These are phyloP conservation scores for Gortyna flavago DNA, from an alignment of 2,888 invertebrate genomes.

Conservation along the genomic window DNA sequence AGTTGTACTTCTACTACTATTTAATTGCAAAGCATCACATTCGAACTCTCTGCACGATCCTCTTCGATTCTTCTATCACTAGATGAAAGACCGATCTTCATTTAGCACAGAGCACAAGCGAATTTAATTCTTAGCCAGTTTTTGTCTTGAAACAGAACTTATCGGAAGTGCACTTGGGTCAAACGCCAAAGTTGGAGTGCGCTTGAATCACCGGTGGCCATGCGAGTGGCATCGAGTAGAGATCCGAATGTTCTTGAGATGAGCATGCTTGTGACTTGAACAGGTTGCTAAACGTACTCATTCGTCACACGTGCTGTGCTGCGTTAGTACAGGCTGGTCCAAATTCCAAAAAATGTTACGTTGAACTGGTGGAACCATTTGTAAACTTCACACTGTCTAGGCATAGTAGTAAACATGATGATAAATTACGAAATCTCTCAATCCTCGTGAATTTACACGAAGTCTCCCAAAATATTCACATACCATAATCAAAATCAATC, in stretches of 20 bases:
- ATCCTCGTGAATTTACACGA: background rate
- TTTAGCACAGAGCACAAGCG: background rate
- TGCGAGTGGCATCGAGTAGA: constrained; percentile 38
- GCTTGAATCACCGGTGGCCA: constrained; percentile 29
- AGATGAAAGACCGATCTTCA: background rate
- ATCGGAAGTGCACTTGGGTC: constrained; percentile 29
- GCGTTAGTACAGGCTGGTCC: background rate
- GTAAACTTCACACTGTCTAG: background rate
- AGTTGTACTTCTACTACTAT: background rate
- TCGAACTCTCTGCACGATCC: background rate
- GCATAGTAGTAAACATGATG: background rate
- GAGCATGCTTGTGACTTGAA: constrained; percentile 37
- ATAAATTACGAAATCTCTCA: background rate
- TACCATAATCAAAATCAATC: too few relatives aligned
- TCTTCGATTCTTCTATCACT: background rate
- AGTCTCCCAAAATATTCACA: constrained; percentile 7
- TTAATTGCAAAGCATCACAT: background rate
- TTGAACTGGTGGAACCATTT: background rate
- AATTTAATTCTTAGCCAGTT: background rate
- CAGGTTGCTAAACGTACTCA: constrained; percentile 6
- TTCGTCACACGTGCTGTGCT: background rate
- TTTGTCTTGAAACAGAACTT: constrained; percentile 7
- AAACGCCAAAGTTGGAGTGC: constrained; percentile 19
- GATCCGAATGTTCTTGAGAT: constrained; percentile 38
- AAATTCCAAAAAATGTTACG: constrained; percentile 1